Evolutionary conservation across 2,888 invertebrate species (phyloP), one percentile per base, ranked within the genome.

Genomic region (Drosophila testacea): DNA sequence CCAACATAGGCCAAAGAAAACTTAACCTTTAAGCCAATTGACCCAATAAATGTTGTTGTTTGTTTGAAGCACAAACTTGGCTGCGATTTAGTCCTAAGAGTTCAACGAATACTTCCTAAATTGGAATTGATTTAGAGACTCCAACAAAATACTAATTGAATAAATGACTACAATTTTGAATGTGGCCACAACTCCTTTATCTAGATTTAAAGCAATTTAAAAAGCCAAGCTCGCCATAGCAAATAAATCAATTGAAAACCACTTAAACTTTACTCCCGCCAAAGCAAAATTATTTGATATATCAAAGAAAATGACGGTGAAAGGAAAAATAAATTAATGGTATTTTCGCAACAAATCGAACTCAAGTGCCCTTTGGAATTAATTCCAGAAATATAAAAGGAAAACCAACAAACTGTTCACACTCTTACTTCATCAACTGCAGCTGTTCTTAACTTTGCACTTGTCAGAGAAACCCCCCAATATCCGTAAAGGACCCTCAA

Each of bases 201-300:
- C 6, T 36, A 42, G 55, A 38, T 56, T 68, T 68, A 64, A 64
- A 47, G 57, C 46, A 30, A 78, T 61, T 69, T 61, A 32, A 42
- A 41, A 13, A 44, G 39, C 4, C 13, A 36, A 27, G 41, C 60
- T 28, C 51, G 22, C 38, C 42, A 71, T 60, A 62, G 67, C 60
- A 74, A 80, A 75, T 85, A 84, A 84, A 72, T 80, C 83, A 80
- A 80, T 88, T 76, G 70, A 68, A 69, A 73, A 77, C 61, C 83
- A 79, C 83, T 88, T 86, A 76, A 73, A 71, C 77, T 77, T 61
- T 57, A 62, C 64, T 63, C 59, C 59, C 47, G n/a, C 6, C 4
- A 6, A 41, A 38, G 52, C 39, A 11, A 68, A 22, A 52, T 55
- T 41, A 44, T 39, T 51, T 59, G 69, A 63, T 59, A 55, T 77